Conservation (phyloP, 2,113 vertebrate species). For the Prochilodus magdalenae region DNA sequence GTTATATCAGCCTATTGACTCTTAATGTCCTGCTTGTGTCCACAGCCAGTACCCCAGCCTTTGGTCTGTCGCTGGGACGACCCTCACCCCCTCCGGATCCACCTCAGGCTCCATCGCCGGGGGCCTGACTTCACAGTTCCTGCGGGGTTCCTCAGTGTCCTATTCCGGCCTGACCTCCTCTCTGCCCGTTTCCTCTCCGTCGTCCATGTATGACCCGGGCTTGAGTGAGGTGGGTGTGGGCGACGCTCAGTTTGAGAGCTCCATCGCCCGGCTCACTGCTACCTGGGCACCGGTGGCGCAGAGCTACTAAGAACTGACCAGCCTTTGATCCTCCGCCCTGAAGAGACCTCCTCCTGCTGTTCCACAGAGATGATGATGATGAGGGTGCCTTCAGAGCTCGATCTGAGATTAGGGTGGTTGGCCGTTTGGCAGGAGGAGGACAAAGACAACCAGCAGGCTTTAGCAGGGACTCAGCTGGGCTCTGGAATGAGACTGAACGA, state of each 20-base stretch:
- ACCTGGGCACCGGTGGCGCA: slow-evolving; percentile 81
- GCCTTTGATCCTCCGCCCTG: neutral
- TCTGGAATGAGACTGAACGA: slow-evolving; percentile 22
- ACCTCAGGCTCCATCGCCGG: slow-evolving; percentile 73
- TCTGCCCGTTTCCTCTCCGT: slow-evolving; percentile 78
- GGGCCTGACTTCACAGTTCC: slow-evolving; percentile 79
- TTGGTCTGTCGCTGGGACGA: slow-evolving; percentile 79
- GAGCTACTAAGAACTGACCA: slow-evolving; percentile 72
- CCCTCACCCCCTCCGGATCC: slow-evolving; percentile 75
- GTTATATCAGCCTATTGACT: neutral
- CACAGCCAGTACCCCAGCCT: slow-evolving; percentile 81
- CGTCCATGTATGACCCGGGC: slow-evolving; percentile 79
- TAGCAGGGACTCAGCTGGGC: neutral
- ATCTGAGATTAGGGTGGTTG: neutral
- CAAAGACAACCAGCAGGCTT: neutral
- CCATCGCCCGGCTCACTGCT: slow-evolving; percentile 79
- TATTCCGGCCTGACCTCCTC: slow-evolving; percentile 80
- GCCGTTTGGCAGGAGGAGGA: neutral
- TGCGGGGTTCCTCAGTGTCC: slow-evolving; percentile 75
- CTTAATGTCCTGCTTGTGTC: neutral
- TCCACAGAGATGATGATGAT: neutral
- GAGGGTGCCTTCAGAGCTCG: neutral
- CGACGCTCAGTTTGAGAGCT: slow-evolving; percentile 81
- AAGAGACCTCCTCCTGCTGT: neutral
- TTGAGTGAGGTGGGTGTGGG: slow-evolving; percentile 73